Evolutionary conservation across 1,140 invertebrate genomes (phyloP), one percentile per base, ranked within the genome.

Genomic region (Macrostomum lignano): DNA sequence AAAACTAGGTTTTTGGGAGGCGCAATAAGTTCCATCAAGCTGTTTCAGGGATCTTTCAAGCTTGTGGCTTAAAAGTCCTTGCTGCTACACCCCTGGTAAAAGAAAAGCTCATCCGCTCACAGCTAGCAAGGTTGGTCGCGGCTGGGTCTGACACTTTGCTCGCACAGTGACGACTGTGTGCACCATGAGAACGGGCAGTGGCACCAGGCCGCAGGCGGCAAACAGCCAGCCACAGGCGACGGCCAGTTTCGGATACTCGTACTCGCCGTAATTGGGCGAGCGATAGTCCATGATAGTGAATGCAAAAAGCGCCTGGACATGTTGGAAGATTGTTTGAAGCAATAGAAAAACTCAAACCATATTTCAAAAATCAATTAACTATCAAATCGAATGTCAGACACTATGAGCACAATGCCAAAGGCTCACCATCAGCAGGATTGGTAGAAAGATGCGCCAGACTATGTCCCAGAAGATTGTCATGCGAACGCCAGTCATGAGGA

Each of bases 381-480:
- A 28, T 15, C 19, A 28, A 28, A 5, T 14, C 19, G 3, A 28
- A 28, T 28, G n/a, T n/a, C n/a, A n/a, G n/a, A n/a, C n/a, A n/a
- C n/a, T n/a, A n/a, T n/a, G n/a, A n/a, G n/a, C n/a, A n/a, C n/a
- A n/a, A n/a, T n/a, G n/a, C n/a, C n/a, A n/a, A n/a, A n/a, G n/a
- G n/a, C n/a, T n/a, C n/a, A n/a, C n/a, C n/a, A n/a, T n/a, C n/a
- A n/a, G n/a, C n/a, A n/a, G n/a, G n/a, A n/a, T n/a, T n/a, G 26
- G 26, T 3, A 28, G 9, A 9, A 28, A 17, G 3, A 14, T 17
- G 19, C 4, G 9, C 15, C 19, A 28, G 19, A 28, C 19, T 5
- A 28, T 9, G 19, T 28, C 26, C 26, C 26, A 28, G 7, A 28
- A 7, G 26, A 28, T 28, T 7, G 14, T 28, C 26, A 28, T 15